Percentiles rank a stretch among this genome's conserved stretches.
Evolutionary conservation across 1,140 invertebrate species (phyloP).

Genomic region (Acyrthosiphon pisum): DNA sequence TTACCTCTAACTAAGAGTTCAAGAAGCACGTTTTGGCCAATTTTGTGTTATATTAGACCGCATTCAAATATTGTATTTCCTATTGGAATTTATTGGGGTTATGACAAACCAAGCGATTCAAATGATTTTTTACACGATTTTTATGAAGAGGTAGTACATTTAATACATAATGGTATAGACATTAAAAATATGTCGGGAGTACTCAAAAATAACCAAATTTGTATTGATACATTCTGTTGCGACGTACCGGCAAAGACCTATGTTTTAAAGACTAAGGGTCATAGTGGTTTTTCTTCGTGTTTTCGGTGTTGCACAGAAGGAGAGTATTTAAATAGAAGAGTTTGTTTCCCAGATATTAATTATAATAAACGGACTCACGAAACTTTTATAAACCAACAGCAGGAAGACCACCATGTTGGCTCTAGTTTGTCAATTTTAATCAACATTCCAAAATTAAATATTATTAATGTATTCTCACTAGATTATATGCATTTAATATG

Average conservation of each 20-base stretch:
- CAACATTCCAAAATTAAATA: slow-evolving; percentile 6
- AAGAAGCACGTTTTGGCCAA: neutral
- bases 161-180: neutral
- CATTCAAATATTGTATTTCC: neutral
- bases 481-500: slow-evolving; percentile 34
- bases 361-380: neutral
- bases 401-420: neutral
- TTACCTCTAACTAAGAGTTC: slow-evolving; percentile 31
- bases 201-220: neutral
- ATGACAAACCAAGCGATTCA: neutral
- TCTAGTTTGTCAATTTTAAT: neutral
- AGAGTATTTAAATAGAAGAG: slow-evolving; percentile 7
- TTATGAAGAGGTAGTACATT: neutral
- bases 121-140: slow-evolving; percentile 7
- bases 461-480: neutral
- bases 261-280: slow-evolving; percentile 14
- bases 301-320: neutral
- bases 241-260: neutral
- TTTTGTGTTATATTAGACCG: slow-evolving; percentile 8
- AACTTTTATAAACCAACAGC: neutral
- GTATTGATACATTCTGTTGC: neutral
- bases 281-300: slow-evolving; percentile 8
- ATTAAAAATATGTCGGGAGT: neutral
- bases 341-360: slow-evolving; percentile 11
- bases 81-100: slow-evolving; percentile 4